Base-by-base conservation (phyloP, 2,113 vertebrate species). In the Bubo scandiacus region DNA sequence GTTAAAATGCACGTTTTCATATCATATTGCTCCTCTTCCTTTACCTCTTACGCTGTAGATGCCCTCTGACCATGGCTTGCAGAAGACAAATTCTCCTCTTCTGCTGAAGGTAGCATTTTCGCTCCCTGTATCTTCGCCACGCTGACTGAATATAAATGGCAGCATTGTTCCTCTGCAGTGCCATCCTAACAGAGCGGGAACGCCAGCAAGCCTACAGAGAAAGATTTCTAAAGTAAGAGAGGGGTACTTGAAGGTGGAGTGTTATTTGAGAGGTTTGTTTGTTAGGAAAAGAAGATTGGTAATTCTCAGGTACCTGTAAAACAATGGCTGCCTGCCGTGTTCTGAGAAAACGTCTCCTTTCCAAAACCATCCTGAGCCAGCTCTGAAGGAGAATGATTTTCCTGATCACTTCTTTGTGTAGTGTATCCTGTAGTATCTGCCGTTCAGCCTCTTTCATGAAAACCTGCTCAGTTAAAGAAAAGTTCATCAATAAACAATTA, bases 351-450 rank as follows among this genome's bases (percentile, higher is more conserved):
- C 98, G 98, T 6, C 98, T 98, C 88, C 98, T 98, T 81, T 99
- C 99, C 65, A 99, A 96, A 59, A 96, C 98, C 97, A 98, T 98
- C 84, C 98, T 98, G 96, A 99, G 98, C 98, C 99, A 99, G 96
- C 98, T 99, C 97, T 99, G 99, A 25, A 99, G 98, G 45, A 99
- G 98, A 90, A 99, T 94, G 92, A 99, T 99, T 96, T 99, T 99
- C 16, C 91, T 97, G 92, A 99, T 99, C 5, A 99, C 99, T n/a
- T 99, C 99, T 49, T 97, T 98, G 97, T 99, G 99, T 90, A 99
- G 98, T 1, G 97, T 98, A 88, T 99, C 99, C 97, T 99, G 99
- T 52, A 99, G 98, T 67, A 98, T 97, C 96, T 99, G 99, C 23
- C 99, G 97, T 81, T 99, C 98, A 1, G 98, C 97, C 96, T 99